Conservation (phyloP, 2,888 invertebrate species). For the Lacanobia oleracea region DNA sequence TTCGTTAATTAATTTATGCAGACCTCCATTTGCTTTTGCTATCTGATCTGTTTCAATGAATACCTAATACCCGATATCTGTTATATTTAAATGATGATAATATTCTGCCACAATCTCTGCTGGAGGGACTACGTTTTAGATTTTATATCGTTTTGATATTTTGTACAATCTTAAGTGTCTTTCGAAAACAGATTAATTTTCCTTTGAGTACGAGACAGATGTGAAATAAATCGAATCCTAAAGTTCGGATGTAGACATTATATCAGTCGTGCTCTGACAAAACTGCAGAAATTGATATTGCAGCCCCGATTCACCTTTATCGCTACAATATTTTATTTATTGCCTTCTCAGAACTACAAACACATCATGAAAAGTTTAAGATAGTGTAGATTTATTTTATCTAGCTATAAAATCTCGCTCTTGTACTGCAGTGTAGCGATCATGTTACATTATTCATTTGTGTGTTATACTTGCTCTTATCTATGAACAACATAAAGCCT, state of each 20-base stretch:
- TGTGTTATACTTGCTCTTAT: constrained; percentile 51
- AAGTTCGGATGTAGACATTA: not conserved
- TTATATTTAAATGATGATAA: not conserved
- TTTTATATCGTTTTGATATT: not conserved
- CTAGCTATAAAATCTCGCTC: constrained; percentile 55
- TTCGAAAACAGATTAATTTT: too few species aligned
- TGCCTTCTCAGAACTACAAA: constrained; percentile 29
- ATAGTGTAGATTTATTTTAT: constrained; percentile 57
- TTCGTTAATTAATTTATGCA: constrained; percentile 23
- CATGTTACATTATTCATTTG: constrained; percentile 62
- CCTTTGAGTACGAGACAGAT: too few species aligned
- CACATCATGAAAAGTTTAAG: constrained; percentile 40
- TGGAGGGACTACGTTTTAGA: not conserved
- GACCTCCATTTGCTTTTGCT: constrained; percentile 10
- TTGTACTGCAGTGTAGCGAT: constrained; percentile 49
- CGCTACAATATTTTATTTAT: constrained; percentile 40
- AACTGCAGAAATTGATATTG: constrained; percentile 16
- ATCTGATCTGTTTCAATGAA: constrained; percentile 27
- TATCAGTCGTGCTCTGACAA: not conserved
- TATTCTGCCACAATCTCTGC: not conserved
- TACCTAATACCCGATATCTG: not conserved
- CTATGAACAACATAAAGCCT: constrained; percentile 38
- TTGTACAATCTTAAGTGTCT: too few species aligned
- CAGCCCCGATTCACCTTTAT: constrained; percentile 7
- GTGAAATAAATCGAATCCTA: not conserved